These are phyloP conservation scores for Trachops cirrhosus DNA, from an alignment of 2,797 vertebrate genomes.

Conservation along the genomic window DNA sequence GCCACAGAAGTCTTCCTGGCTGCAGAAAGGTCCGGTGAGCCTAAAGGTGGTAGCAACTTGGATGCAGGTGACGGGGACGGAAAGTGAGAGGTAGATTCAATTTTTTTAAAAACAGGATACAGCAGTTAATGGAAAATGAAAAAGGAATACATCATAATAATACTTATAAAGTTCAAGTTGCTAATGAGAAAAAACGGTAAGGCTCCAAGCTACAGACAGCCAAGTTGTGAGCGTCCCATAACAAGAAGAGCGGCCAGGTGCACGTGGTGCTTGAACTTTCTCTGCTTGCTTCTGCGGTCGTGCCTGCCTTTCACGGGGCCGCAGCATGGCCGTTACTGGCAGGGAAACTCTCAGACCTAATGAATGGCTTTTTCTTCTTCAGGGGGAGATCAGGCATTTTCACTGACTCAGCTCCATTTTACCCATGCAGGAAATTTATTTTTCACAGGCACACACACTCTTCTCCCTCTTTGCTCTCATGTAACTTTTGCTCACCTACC, in stretches of 20 bases:
- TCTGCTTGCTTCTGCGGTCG: rapidly evolving
- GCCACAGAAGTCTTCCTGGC: background rate
- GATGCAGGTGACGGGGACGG: background rate
- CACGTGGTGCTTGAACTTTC: rapidly evolving
- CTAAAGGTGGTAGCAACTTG: background rate
- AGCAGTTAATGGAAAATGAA: background rate
- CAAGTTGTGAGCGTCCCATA: background rate
- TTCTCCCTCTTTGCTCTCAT: background rate
- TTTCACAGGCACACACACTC: background rate
- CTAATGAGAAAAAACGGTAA: background rate
- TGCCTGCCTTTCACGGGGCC: background rate
- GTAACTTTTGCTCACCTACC: background rate
- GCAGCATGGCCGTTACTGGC: rapidly evolving
- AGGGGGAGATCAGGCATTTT: background rate
- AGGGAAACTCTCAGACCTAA: background rate
- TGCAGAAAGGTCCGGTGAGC: background rate
- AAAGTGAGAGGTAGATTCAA: background rate
- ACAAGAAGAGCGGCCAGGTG: background rate
- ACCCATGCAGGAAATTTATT: background rate
- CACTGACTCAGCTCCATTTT: background rate
- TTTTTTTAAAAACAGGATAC: background rate
- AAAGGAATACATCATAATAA: background rate
- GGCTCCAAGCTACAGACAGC: background rate
- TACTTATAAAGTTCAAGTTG: background rate
- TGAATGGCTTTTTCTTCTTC: background rate